phyloP scores from a whole-genome alignment of 2,888 invertebrate genomes.

The Sphaerophoria taeniata region DNA sequence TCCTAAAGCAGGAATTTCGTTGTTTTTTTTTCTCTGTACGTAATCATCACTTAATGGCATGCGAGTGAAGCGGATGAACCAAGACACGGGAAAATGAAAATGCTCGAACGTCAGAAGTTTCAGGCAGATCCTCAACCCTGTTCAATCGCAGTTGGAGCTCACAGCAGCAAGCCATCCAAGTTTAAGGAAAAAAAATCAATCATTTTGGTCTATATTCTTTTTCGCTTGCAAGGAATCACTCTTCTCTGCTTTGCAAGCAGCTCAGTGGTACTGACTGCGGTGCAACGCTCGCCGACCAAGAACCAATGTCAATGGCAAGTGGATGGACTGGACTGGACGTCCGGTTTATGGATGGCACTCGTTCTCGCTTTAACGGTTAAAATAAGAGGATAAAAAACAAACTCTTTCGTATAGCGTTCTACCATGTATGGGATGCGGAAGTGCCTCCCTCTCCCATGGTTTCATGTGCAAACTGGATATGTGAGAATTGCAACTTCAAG shows the following conservation, averaged over 20 bases:
- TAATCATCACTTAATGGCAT: slow-evolving; percentile 56
- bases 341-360: slow-evolving; percentile 38
- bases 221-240: slow-evolving; percentile 21
- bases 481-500: slow-evolving; percentile 30
- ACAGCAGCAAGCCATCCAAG: slow-evolving; percentile 39
- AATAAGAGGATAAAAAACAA: not conserved
- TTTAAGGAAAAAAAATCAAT: slow-evolving; percentile 72
- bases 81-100: slow-evolving; percentile 37
- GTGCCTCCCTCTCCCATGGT: slow-evolving; percentile 44
- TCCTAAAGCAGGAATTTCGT: slow-evolving; percentile 52
- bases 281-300: slow-evolving; percentile 35
- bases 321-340: slow-evolving; percentile 45
- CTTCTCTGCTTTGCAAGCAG: not conserved
- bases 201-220: slow-evolving; percentile 47
- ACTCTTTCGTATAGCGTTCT: slow-evolving; percentile 19
- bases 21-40: slow-evolving; percentile 9
- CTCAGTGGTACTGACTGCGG: not conserved
- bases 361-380: slow-evolving; percentile 21
- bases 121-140: not conserved
- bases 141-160: not conserved
- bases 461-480: slow-evolving; percentile 34
- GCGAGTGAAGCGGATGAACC: slow-evolving; percentile 59
- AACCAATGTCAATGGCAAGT: slow-evolving; percentile 65
- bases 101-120: slow-evolving; percentile 30
- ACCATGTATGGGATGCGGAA: slow-evolving; percentile 67